Evolutionary conservation across 2,797 vertebrate species (phyloP).

Genomic region (Chelidonichthys spinosus): DNA sequence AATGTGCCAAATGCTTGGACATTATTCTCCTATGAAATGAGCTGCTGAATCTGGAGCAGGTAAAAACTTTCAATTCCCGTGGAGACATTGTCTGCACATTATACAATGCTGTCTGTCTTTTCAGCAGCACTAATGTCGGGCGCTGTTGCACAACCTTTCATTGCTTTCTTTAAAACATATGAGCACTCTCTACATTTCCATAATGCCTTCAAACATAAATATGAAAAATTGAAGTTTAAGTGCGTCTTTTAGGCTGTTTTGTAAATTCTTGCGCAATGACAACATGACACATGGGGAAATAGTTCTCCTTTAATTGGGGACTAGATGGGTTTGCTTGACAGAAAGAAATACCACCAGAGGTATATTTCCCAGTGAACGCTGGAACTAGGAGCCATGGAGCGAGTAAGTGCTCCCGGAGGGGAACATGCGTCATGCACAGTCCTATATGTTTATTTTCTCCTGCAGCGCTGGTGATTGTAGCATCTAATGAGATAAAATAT

Average conservation of each 20-base stretch:
- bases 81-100: slow-evolving; percentile 10
- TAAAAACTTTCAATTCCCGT: slow-evolving; percentile 5
- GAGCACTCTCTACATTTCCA: slow-evolving; percentile 4
- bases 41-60: slow-evolving; percentile 5
- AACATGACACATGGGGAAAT: slow-evolving; percentile 45
- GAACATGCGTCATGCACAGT: slow-evolving; percentile 28
- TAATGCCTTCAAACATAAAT: slow-evolving; percentile 27
- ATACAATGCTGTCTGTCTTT: not conserved
- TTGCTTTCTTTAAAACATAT: slow-evolving; percentile 9
- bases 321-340: slow-evolving; percentile 46
- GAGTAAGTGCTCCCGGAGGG: slow-evolving; percentile 35
- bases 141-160: not conserved
- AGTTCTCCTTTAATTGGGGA: slow-evolving; percentile 56
- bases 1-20: not conserved
- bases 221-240: slow-evolving; percentile 48
- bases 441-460: slow-evolving; percentile 39
- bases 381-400: slow-evolving; percentile 27
- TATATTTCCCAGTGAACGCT: slow-evolving; percentile 56
- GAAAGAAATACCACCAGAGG: slow-evolving; percentile 40
- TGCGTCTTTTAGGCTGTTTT: slow-evolving; percentile 42
- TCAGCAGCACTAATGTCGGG: not conserved
- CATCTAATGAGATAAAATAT: slow-evolving; percentile 25
- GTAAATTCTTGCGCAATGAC: slow-evolving; percentile 55
- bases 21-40: not conserved
- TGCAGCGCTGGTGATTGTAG: slow-evolving; percentile 28